Conservation (phyloP, 2,888 invertebrate genomes). For the Eupithecia pulchellata region DNA sequence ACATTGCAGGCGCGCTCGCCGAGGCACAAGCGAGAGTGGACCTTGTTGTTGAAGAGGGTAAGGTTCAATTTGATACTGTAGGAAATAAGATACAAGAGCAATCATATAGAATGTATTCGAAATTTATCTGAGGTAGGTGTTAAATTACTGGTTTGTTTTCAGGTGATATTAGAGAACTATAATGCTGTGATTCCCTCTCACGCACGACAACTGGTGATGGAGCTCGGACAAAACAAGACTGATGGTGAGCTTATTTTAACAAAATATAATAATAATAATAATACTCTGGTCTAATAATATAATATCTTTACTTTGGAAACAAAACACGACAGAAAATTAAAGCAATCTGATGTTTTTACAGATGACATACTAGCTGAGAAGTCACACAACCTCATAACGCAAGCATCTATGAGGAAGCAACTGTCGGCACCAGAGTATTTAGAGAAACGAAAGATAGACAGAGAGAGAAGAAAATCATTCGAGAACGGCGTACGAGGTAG, state of each 20-base stretch:
- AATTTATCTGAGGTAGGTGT: too few relatives aligned
- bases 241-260: slow-evolving; percentile 79
- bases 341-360: slow-evolving; percentile 57
- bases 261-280: not conserved
- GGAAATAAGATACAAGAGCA: too few relatives aligned
- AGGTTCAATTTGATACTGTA: slow-evolving; percentile 44
- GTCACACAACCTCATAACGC: slow-evolving; percentile 80
- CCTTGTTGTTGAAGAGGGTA: slow-evolving; percentile 84
- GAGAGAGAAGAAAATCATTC: slow-evolving; percentile 87
- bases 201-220: slow-evolving; percentile 96
- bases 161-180: slow-evolving; percentile 97
- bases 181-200: slow-evolving; percentile 97
- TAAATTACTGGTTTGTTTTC: slow-evolving; percentile 45
- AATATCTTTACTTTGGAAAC: not conserved
- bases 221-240: slow-evolving; percentile 91
- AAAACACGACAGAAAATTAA: not conserved
- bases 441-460: slow-evolving; percentile 92
- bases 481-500: slow-evolving; percentile 86
- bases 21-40: slow-evolving; percentile 93
- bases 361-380: slow-evolving; percentile 88
- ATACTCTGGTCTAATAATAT: not conserved
- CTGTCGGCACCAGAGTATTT: slow-evolving; percentile 95
- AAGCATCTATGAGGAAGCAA: slow-evolving; percentile 89
- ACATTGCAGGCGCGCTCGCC: slow-evolving; percentile 93
- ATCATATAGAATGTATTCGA: too few relatives aligned